A percentile compares a stretch with the other conserved stretches of the same genome.
Conservation (phyloP, 2,113 vertebrate species). For the Gymnocephalus cernua region DNA sequence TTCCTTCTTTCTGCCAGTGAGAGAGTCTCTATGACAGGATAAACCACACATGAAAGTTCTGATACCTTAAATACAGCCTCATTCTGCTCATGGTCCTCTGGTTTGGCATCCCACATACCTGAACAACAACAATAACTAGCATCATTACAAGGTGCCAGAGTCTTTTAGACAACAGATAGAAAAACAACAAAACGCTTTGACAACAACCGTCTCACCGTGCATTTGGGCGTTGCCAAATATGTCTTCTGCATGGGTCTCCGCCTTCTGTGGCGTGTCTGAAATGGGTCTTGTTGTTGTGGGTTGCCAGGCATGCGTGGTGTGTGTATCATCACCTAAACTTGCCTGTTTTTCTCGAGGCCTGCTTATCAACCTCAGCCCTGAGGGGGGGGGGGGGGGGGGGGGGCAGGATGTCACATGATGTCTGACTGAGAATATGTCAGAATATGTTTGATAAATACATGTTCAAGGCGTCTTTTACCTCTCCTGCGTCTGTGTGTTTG, state of each 20-base stretch:
- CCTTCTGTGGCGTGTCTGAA: constrained; percentile 30
- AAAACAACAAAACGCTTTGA: background rate
- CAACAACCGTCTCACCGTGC: constrained; percentile 39
- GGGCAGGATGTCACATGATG: background rate
- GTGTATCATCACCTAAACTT: constrained; percentile 12
- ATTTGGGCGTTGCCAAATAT: constrained; percentile 27
- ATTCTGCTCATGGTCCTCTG: constrained; percentile 77
- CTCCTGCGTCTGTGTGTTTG: constrained; percentile 74
- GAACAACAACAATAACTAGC: constrained; percentile 29
- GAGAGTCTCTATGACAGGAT: background rate
- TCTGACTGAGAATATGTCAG: background rate
- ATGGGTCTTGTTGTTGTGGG: constrained; percentile 21
- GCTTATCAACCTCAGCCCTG: constrained; percentile 57
- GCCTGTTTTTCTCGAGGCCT: constrained; percentile 38
- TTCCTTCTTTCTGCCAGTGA: background rate
- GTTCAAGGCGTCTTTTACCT: constrained; percentile 54
- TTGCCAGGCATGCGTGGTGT: constrained; percentile 45
- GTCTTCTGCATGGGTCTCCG: constrained; percentile 32
- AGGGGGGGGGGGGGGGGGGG: background rate
- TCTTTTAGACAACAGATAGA: background rate
- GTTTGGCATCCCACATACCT: constrained; percentile 69
- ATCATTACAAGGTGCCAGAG: background rate
- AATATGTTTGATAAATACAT: background rate
- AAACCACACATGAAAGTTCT: background rate
- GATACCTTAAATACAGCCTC: constrained; percentile 78